A percentile compares a stretch with the other conserved stretches of the same genome.
These are phyloP conservation scores for Planococcus citri DNA, from an alignment of 1,140 invertebrate species.

Conservation along the genomic window DNA sequence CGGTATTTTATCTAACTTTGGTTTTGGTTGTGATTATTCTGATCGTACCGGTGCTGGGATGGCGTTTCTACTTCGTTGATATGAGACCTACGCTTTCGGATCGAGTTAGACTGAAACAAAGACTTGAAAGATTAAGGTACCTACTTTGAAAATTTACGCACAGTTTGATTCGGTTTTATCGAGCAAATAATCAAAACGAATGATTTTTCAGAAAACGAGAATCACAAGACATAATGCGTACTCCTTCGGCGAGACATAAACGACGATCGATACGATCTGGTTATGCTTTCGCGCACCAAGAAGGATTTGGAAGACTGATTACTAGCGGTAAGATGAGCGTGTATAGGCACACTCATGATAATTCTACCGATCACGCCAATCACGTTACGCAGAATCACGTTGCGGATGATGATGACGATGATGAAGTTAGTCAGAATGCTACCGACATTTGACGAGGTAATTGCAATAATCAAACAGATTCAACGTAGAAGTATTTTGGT, in stretches of 20 bases:
- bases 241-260: conserved; percentile 71
- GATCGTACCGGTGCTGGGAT: conserved; percentile 86
- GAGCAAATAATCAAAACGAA: not conserved
- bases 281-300: conserved; percentile 92
- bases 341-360: not conserved
- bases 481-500: too few species aligned
- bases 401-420: not conserved
- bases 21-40: conserved; percentile 71
- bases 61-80: conserved; percentile 83
- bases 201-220: conserved; percentile 43
- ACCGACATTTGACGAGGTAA: not conserved
- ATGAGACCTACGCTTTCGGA: conserved; percentile 83
- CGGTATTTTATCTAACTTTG: conserved; percentile 94
- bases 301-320: conserved; percentile 87
- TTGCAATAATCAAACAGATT: too few species aligned
- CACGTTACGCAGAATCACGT: not conserved
- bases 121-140: conserved; percentile 41
- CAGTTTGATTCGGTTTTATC: conserved; percentile 19
- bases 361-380: not conserved
- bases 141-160: not conserved
- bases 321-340: conserved; percentile 81
- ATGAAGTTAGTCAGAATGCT: not conserved
- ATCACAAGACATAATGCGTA: conserved; percentile 62
- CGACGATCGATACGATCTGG: conserved; percentile 85
- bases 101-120: conserved; percentile 71